Base-by-base conservation (phyloP, 2,113 vertebrate species). In the Gila orcuttii region DNA sequence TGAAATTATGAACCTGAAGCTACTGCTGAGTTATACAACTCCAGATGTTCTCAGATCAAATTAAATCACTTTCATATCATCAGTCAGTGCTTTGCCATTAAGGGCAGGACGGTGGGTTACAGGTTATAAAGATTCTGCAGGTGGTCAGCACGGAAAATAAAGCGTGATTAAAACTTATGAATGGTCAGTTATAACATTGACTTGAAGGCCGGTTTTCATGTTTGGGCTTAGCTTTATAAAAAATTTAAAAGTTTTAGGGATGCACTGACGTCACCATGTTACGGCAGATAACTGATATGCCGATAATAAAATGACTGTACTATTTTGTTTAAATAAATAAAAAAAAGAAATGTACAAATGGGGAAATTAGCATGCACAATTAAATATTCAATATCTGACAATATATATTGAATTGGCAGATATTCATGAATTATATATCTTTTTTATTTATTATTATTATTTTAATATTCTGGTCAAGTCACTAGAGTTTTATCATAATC, bases 21-120 rank as follows among this genome's bases (percentile, higher is more conserved):
- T 60, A 75, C 71, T 45, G 71, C 57, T 8, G 73, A 28, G 28
- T 52, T 50, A 52, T 31, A 64, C 25, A 39, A 84, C 57, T 69
- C 69, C 78, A 68, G 62, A 74, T 71, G 77, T 79, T 36, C 73
- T 33, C 55, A 45, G 52, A 69, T 59, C 13, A 78, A 69, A 69
- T 64, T 23, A 15, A 62, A 64, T 57, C 19, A 82, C 73, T 66
- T 82, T 68, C 60, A 33, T 69, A 87, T 83, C 73, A 84, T 90
- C 88, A 84, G 28, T 86, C 85, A 86, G 50, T 87, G 81, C 87
- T 88, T 77, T 17, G 77, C 77, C 73, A 89, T 88, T 85, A 83
- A 66, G 12, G 9, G 4, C 8, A 57, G 36, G 21, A 31, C n/a
- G 19, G 74, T 12, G 79, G 68, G 84, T 83, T 31, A 69, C 42